Evolutionary conservation across 1,140 invertebrate species (phyloP), one percentile per base, ranked within the genome.

Genomic region (Drosophila nikananu): DNA sequence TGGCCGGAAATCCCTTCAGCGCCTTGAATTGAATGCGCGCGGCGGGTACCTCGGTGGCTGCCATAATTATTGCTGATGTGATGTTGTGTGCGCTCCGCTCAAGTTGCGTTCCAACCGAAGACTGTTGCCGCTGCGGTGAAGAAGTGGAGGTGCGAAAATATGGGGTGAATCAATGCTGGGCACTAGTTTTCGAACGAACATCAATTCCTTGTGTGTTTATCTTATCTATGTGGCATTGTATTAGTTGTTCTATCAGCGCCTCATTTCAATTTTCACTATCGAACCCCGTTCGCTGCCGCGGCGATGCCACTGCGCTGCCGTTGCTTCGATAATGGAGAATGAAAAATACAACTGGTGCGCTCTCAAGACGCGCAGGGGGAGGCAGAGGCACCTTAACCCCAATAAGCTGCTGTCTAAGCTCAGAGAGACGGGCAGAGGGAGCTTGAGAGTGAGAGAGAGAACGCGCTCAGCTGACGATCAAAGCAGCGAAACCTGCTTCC

Each of bases 1-100:
- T 81, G 37, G 90, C 62, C 61, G 94, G 94, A 86, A 95, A 95
- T 60, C 91, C 93, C 81, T 92, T 92, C 41, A 93, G 55, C 27
- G 62, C 48, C 57, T 91, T 89, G 58, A 93, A 93, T 61, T 91
- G 79, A 75, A 92, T 91, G 9, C 87, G 80, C 21, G 91, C 77
- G 23, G 58, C 76, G 25, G 58, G 25, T 60, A 64, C 63, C 15
- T 59, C 48, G 78, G 70, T 71, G 23, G 37, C 39, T 58, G 57
- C 39, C 67, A 71, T 71, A 32, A 13, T 32, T 57, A 19, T 44
- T 59, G 21, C 25, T 49, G 10, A 52, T 52, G 25, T n/a, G 32
- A 12, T n/a, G 49, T 49, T 39, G 13, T 49, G 46, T 12, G 54
- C 21, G 52, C 15, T 57, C 52, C 52, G 15, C 21, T 57, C 21